A percentile compares a stretch with the other conserved stretches of the same genome.
Conservation (phyloP, 2,113 vertebrate genomes). For the Crypturellus undulatus region DNA sequence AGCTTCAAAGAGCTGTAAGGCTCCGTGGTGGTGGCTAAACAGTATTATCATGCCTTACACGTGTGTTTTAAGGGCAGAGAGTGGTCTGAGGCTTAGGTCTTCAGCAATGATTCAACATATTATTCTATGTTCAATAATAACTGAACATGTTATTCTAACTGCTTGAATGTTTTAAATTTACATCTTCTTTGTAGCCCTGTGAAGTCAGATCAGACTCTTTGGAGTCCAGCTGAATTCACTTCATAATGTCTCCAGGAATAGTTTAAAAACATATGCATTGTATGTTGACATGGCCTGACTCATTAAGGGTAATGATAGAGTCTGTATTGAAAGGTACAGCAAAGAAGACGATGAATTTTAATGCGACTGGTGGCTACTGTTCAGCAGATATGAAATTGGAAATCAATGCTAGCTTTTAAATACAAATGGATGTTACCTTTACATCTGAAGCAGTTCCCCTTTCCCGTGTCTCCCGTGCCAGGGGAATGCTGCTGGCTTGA, state of each 20-base stretch:
- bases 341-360: constrained; percentile 62
- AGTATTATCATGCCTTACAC: constrained; percentile 13
- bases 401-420: constrained; percentile 63
- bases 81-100: background rate
- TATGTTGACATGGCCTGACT: constrained; percentile 19
- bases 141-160: background rate
- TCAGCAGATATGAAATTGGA: constrained; percentile 67
- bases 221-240: constrained; percentile 30
- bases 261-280: constrained; percentile 4
- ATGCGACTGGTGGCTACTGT: constrained; percentile 45
- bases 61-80: constrained; percentile 24
- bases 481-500: background rate
- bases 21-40: constrained; percentile 21
- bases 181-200: background rate
- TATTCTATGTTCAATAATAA: constrained; percentile 10
- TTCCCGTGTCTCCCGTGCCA: background rate
- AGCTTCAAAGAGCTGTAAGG: constrained; percentile 36
- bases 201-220: constrained; percentile 1
- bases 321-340: constrained; percentile 37
- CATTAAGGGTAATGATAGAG: constrained; percentile 15
- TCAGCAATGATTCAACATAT: constrained; percentile 6
- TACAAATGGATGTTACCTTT: constrained; percentile 39
- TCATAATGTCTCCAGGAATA: background rate
- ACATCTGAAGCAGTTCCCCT: constrained; percentile 14
- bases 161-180: background rate